These are phyloP conservation scores for Drosophila kohkoa DNA, from an alignment of 1,140 invertebrate genomes.

Conservation along the genomic window DNA sequence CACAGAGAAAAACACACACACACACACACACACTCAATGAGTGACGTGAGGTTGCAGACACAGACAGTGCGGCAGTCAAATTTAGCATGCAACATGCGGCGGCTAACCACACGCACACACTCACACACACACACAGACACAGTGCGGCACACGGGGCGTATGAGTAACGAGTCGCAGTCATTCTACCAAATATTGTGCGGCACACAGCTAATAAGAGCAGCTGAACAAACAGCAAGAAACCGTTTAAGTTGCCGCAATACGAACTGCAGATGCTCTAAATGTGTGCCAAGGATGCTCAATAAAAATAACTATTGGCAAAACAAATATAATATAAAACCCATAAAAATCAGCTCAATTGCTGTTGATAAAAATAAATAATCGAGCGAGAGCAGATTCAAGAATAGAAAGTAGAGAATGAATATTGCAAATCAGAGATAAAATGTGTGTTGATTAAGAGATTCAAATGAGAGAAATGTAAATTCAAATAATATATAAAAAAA, in stretches of 20 bases:
- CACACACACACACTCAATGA: background rate
- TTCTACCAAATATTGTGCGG: constrained; percentile 25
- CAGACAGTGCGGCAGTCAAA: constrained; percentile 13
- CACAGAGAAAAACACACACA: background rate
- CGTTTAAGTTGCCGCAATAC: background rate
- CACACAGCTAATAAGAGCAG: constrained; percentile 17
- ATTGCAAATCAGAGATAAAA: too few species aligned
- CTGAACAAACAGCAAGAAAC: background rate
- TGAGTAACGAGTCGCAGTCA: constrained; percentile 30
- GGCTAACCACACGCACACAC: constrained; percentile 3
- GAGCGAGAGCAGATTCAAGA: too few species aligned
- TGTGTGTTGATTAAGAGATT: too few species aligned
- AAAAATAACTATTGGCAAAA: background rate
- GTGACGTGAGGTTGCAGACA: background rate
- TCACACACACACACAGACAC: background rate
- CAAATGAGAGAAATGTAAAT: too few species aligned
- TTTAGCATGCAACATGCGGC: constrained; percentile 43
- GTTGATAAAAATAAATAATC: too few species aligned
- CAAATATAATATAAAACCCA: background rate
- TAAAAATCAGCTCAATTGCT: too few species aligned
- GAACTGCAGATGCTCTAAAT: constrained; percentile 5
- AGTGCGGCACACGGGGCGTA: constrained; percentile 26
- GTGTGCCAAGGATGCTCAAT: too few species aligned
- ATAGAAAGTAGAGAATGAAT: too few species aligned
- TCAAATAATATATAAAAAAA: too few species aligned